Evolutionary conservation across 1,140 invertebrate genomes (phyloP).

Genomic region (Magallana angulata): DNA sequence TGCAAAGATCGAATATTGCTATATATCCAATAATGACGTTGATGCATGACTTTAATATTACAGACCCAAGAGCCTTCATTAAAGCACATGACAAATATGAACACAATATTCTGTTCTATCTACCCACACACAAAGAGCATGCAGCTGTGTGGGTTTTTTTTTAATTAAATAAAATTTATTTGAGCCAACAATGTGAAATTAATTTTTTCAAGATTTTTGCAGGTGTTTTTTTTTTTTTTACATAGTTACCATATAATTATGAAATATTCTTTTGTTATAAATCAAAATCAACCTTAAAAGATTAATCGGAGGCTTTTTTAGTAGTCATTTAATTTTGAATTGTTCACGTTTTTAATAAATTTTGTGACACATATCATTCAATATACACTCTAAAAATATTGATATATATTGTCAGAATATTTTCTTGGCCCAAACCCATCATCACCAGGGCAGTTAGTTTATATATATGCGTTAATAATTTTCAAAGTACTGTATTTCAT

Average conservation of each 20-base stretch:
- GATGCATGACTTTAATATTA: slow-evolving; percentile 22
- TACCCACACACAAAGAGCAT: background rate
- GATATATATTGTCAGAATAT: no score
- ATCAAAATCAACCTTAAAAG: background rate
- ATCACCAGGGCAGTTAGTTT: no score
- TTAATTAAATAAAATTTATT: slow-evolving; percentile 10
- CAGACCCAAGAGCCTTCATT: background rate
- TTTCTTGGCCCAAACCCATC: no score
- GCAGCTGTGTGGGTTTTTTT: background rate
- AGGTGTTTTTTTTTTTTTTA: background rate
- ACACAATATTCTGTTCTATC: background rate
- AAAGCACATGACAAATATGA: no score
- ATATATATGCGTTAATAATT: no score
- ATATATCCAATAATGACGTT: no score
- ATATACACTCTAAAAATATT: no score
- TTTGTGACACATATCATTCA: no score
- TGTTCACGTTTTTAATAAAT: no score
- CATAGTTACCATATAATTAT: background rate
- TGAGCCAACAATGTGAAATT: background rate
- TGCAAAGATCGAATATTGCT: background rate
- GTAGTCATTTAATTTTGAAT: background rate
- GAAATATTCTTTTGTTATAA: background rate
- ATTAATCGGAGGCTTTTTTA: background rate
- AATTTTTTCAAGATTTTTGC: background rate
- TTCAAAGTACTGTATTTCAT: no score